Evolutionary conservation across 2,797 vertebrate species (phyloP), one percentile per base, ranked within the genome.

Genomic region (Pagetopsis macropterus): DNA sequence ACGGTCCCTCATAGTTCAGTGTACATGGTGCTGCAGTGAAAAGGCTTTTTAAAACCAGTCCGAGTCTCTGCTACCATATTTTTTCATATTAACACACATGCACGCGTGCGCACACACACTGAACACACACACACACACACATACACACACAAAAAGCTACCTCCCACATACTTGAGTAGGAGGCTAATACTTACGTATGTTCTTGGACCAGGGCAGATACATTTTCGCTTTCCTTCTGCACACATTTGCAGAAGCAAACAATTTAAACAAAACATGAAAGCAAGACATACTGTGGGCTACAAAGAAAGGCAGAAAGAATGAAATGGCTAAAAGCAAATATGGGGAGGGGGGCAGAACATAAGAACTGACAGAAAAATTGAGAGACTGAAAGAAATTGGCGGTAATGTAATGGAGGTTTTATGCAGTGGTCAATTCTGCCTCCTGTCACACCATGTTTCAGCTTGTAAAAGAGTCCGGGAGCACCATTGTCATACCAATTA

Each of bases 131-230:
- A 60, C 19, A 23, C 9, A 48, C 37, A n/a, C 54, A 49, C 55
- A 54, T 1, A 15, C 27, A n/a, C 5, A 14, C 15, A 52, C 62
- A 63, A 60, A 52, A 44, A 23, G 4, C 19, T 57, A 63, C 37
- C 60, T 33, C 64, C 75, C 21, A 80, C 71, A 65, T 23, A 40
- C 64, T 64, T 59, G 51, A 73, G 72, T 64, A 46, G 65, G 65
- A 49, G 52, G 65, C 19, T 54, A 57, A 52, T 50, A 61, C 55
- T 33, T 37, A 19, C 56, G 16, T 55, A 40, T 45, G 27, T 51
- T 37, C 51, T 56, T 19, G 21, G 27, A 17, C 19, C n/a, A 21
- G 37, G 19, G 52, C 60, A 10, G 61, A 68, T 62, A 40, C 3
- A 21, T 65, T 49, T 48, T 61, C 14, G 55, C 44, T 75, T 51